Base-by-base conservation (phyloP, 2,888 invertebrate species). In the Thecophora atra region DNA sequence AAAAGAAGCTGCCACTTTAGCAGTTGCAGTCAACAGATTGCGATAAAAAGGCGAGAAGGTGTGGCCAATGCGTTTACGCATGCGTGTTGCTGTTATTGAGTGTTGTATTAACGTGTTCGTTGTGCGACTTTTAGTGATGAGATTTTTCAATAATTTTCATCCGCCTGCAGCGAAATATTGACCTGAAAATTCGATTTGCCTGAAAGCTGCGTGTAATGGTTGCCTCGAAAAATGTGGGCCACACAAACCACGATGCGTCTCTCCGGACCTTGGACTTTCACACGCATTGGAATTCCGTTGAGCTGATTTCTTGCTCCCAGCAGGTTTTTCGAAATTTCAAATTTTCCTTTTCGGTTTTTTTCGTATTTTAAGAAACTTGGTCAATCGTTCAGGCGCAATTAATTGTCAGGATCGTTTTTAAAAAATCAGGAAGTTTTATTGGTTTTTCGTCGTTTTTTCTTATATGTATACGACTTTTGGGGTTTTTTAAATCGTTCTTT, bases 241-340 rank as follows among this genome's bases (percentile, higher is more conserved):
- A 42, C 42, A n/a, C 30, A 47, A 63, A 44, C 11, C 37, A 8
- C 11, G 37, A 42, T 63, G 63, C 30, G 28, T 13, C 28, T 19
- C 8, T n/a, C n/a, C 44, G 69, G 62, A 70, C 62, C 62, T 70
- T 70, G 70, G 62, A 70, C 69, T 70, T 62, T 70, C 70, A 37
- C 70, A 70, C 62, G 70, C 60, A 60, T 60, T 69, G 26, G 47
- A 47, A 47, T 47, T 47, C 17, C n/a, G 15, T 17, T n/a, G 47
- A 21, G 65, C 28, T n/a, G 30, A n/a, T 13, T 65, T 11, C 44
- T 24, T 51, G 65, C 47, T n/a, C n/a, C n/a, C 17, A n/a, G 21
- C 28, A 24, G n/a, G n/a, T 47, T 47, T 47, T 60, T 60, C 26
- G 30, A 19, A 60, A 60, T 60, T 60, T 30, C 17, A 51, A 24